Base-by-base conservation (phyloP, 2,113 vertebrate genomes). In the Zosterops hypoxanthus region DNA sequence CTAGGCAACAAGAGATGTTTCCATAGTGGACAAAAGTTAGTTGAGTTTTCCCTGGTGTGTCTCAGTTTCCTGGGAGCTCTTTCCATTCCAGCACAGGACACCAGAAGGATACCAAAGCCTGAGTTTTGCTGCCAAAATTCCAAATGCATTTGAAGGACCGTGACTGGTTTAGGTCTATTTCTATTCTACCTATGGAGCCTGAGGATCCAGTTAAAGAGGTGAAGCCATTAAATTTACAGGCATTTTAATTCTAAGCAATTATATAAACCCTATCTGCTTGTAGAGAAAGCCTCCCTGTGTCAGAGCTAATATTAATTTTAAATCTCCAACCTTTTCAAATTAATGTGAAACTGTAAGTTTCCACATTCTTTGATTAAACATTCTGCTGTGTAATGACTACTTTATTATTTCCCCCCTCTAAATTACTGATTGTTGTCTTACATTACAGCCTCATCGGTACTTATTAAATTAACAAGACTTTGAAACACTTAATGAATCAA, bases 371-470 rank as follows among this genome's bases (percentile, higher is more conserved):
- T 97, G 97, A 98, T 97, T 97, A 98, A 97, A 96, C 81, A 93
- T 92, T 97, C 94, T 96, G 93, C 93, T 95, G 93, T 75, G 95
- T 97, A 98, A 98, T 97, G 95, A 96, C 96, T 96, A 88, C 94
- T 97, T 97, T 95, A 95, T 92, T 97, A 96, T 96, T 87, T 92
- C 77, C 82, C 49, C 33, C 55, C 89, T 97, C 96, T 95, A 97
- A 97, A 98, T 98, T 96, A 98, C 96, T 96, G 96, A 98, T 97
- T 97, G 96, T 98, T 97, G 97, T 97, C 96, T 97, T 97, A 98
- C 97, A 97, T 95, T 96, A 98, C 93, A 91, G 93, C 65, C 92
- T 95, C 90, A 93, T 97, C 89, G 86, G 88, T 94, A 94, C 97
- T 97, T 97, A 97, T 93, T 97, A 97, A 97, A 97, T 98, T 97